Evolutionary conservation across 2,113 vertebrate genomes (phyloP), one percentile per base, ranked within the genome.

Genomic region (Tachycineta bicolor): DNA sequence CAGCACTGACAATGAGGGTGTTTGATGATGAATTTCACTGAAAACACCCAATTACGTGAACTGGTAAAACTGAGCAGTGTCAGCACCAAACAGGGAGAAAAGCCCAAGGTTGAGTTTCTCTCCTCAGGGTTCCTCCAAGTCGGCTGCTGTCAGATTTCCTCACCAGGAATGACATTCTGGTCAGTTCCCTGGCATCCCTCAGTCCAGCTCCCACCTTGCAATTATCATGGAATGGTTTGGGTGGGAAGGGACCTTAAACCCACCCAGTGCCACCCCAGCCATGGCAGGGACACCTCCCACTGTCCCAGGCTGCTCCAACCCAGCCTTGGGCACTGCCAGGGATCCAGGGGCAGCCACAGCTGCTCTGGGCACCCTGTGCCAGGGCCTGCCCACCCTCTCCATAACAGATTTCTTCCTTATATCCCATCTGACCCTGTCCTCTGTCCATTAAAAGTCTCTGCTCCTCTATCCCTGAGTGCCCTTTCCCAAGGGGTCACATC

Each of bases 251-350:
- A 41, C 31, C 29, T 56, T 12, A 71, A 64, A 56, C 24, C 2
- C 56, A 39, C 0, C 55, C 55, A 23, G 19, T 39, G 0, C 28
- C 47, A 14, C 22, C 44, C 17, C 25, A 25, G 22, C 19, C 64
- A 62, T 15, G 24, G 33, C 55, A 60, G 73, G n/a, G 64, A 53
- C 74, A 87, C 55, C n/a, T 87, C 0, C n/a, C 64, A 41, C 29
- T 11, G 1, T 24, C 64, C 41, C 84, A 70, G n/a, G 16, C 0
- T 21, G 64, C n/a, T 41, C 47, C 74, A 87, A 0, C 18, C 64
- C 20, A 26, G 33, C 46, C 33, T 77, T 12, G 63, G 63, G 0
- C 47, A 78, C 19, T 70, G 0, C n/a, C 55, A 70, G 55, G 47
- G 64, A 33, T 62, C 23, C 69, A 65, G 47, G 39, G n/a, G 28